A percentile compares a stretch with the other conserved stretches of the same genome.
Conservation (phyloP, 2,888 invertebrate species). For the Stenchaetothrips biformis region DNA sequence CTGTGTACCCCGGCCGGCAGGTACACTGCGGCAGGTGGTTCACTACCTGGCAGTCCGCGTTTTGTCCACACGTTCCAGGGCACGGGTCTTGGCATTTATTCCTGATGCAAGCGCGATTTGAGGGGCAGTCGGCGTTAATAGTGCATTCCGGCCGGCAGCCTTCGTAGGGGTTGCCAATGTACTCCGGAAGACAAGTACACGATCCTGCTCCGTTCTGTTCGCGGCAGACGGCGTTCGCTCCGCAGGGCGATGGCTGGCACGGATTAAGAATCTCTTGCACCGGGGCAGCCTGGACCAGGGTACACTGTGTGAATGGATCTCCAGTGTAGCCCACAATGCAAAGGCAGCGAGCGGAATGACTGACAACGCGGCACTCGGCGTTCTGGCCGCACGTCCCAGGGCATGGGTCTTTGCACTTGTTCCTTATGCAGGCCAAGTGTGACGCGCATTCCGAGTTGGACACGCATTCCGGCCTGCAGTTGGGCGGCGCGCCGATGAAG, state of each 20-base stretch:
- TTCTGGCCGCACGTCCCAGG: conserved; percentile 43
- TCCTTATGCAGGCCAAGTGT: conserved; percentile 42
- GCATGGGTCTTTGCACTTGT: conserved; percentile 43
- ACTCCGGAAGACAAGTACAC: conserved; percentile 64
- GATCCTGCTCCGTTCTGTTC: conserved; percentile 68
- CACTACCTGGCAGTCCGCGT: conserved; percentile 61
- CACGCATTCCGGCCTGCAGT: conserved; percentile 68
- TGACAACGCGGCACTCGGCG: conserved; percentile 46
- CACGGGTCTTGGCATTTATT: conserved; percentile 66
- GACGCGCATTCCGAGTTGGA: conserved; percentile 43
- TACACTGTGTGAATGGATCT: conserved; percentile 53
- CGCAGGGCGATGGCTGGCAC: conserved; percentile 67
- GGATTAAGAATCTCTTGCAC: too few relatives aligned
- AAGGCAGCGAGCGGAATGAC: conserved; percentile 53
- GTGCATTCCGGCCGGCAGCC: conserved; percentile 63
- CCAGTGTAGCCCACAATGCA: conserved; percentile 53
- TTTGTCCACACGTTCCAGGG: conserved; percentile 63
- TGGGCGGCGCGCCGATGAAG: conserved; percentile 68
- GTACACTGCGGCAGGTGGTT: conserved; percentile 63
- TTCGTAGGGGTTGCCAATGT: conserved; percentile 68
- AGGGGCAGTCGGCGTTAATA: conserved; percentile 61
- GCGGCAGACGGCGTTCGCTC: conserved; percentile 66
- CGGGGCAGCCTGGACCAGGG: conserved; percentile 35
- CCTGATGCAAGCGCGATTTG: conserved; percentile 57
- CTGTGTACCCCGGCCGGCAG: conserved; percentile 58